Base-by-base conservation (phyloP, 2,113 vertebrate genomes). In the Aphyosemion australe region DNA sequence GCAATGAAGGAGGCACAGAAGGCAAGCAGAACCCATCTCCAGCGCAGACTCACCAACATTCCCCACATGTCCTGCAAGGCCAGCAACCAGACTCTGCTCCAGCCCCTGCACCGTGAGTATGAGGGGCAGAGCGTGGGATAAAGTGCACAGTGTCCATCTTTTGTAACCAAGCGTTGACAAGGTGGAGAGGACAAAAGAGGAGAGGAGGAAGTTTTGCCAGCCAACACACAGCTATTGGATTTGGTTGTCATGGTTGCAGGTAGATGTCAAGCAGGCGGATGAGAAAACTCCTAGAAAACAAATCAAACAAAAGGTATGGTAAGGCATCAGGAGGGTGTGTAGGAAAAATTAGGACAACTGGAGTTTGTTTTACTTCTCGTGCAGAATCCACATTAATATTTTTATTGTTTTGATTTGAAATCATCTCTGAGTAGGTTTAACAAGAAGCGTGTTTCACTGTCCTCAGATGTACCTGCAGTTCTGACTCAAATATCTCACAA, bases 21-120 rank as follows among this genome's bases (percentile, higher is more conserved):
- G 56, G 96, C 94, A 26, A 99, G 69, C 76, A 99, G 93, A 86
- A 98, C 95, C 96, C 96, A 99, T 15, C 96, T 93, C 97, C 97
- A 99, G 62, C 96, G 96, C 87, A 99, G 94, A 68, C 95, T 93
- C 83, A 99, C 93, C 79, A 99, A 80, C n/a, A 94, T 92, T 50
- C 96, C 96, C 97, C 97, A 99, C 2, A 95, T 89, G 5, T 98
- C 96, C 57, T 95, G 94, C 56, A 97, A 84, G 63, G 95, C 94
- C 0, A 89, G 88, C 41, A 94, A 84, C 45, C 95, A 94, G 75
- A 76, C 91, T 54, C 90, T 89, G 55, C 87, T 90, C 20, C 86
- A 88, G 5, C 92, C 89, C 41, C 52, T 34, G 3, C 74, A 75
- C 74, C 77, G 84, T 2, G 69, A 84, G 43, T 78, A 81, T 1